Evolutionary conservation across 2,113 vertebrate species (phyloP), one percentile per base, ranked within the genome.

Genomic region (Notiomystis cincta): DNA sequence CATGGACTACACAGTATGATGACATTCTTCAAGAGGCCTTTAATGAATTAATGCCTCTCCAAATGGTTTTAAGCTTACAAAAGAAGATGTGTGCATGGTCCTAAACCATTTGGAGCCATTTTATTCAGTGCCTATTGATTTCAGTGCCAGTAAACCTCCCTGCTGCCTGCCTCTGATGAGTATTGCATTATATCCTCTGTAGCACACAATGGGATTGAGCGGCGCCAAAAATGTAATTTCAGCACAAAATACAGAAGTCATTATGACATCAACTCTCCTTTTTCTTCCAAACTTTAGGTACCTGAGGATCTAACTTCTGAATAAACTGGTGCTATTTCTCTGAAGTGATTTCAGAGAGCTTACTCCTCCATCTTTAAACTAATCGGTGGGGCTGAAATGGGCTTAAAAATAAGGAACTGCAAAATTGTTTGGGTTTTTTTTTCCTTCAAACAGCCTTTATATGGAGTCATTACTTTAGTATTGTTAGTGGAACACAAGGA

Each of bases 11-110:
- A 92, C 13, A 65, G 48, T 87, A 90, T 73, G 90, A 94, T 96
- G 91, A 82, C 90, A 97, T 97, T 94, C 92, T 97, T 94, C 96
- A 93, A 89, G 92, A 85, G 51, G 78, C 82, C 89, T 95, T 97
- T 97, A 98, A 97, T 97, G 95, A 97, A 97, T 97, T 97, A 97
- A 96, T 96, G 97, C 71, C 82, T 93, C 91, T 97, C 87, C 95
- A 96, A 97, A 97, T 97, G 94, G 95, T 95, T 97, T 95, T 94
- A 85, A 95, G 94, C 95, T 96, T 90, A 95, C 90, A 89, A 96
- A 96, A 97, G 80, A 87, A 96, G 92, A 96, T 90, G 84, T 89
- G 87, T 84, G 78, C 83, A 91, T 93, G 92, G 94, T 95, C 77
- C 96, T 97, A 97, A 97, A 98, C 96, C 96, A 97, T 90, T 97